Evolutionary conservation across 2,113 vertebrate species (phyloP).

Genomic region (Rhinolophus ferrumequinum): DNA sequence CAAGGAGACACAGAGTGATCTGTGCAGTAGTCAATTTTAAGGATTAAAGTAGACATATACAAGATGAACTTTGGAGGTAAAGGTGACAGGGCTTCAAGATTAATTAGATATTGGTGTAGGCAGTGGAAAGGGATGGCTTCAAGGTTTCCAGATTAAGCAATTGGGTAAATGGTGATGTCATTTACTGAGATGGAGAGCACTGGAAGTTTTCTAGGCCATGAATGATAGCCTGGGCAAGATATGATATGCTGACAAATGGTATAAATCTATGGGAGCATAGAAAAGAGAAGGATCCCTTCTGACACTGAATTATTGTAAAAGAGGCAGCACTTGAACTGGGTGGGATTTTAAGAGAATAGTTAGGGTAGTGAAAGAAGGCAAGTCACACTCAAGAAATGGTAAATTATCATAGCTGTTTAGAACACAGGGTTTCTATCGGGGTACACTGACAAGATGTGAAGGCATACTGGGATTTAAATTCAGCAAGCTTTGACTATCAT

Average conservation of each 20-base stretch:
- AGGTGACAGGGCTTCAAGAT: background rate
- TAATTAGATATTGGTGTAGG: slow-evolving; percentile 1
- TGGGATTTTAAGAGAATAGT: background rate
- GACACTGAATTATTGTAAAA: background rate
- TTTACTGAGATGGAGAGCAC: background rate
- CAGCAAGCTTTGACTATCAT: background rate
- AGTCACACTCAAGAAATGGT: background rate
- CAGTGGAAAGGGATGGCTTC: background rate
- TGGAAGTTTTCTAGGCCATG: background rate
- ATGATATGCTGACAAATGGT: background rate
- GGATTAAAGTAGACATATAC: background rate
- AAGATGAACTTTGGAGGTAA: background rate
- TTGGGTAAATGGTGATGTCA: background rate
- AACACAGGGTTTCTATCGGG: background rate
- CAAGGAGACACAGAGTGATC: background rate
- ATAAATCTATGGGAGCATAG: background rate
- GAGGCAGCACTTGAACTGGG: background rate
- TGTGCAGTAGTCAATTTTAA: background rate
- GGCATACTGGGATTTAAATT: background rate
- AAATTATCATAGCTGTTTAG: background rate
- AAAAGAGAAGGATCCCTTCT: background rate
- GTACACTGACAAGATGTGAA: background rate
- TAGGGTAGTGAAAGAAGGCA: background rate
- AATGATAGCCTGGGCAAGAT: background rate
- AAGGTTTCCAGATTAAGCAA: background rate